Evolutionary conservation across 2,888 invertebrate species (phyloP).

Genomic region (Thera obeliscata): DNA sequence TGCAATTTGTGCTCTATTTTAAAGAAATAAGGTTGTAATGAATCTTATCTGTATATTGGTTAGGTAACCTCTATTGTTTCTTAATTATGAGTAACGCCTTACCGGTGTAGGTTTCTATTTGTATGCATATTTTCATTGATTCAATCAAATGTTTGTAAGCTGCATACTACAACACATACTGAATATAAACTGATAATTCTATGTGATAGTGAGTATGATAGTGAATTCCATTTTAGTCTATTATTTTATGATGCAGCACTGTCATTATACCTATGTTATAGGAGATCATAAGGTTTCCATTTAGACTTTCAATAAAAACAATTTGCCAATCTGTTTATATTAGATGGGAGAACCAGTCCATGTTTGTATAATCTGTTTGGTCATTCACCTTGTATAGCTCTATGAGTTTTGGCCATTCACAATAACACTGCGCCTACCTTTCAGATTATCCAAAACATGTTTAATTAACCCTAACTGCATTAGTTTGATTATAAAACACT

Average conservation of each 20-base stretch:
- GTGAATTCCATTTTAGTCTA: no score
- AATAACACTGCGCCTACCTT: background rate
- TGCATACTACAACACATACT: slow-evolving; percentile 7
- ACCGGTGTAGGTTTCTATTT: slow-evolving; percentile 18
- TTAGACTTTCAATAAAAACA: slow-evolving; percentile 6
- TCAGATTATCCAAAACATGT: background rate
- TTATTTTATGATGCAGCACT: no score
- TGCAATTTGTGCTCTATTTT: background rate
- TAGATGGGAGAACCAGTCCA: background rate
- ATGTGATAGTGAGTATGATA: no score
- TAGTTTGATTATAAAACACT: background rate
- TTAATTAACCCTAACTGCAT: background rate
- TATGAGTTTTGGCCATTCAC: slow-evolving; percentile 4
- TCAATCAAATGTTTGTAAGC: slow-evolving; percentile 10
- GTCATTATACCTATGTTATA: background rate
- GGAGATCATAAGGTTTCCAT: background rate
- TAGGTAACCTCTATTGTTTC: slow-evolving; percentile 22
- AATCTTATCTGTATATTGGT: slow-evolving; percentile 8
- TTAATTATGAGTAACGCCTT: slow-evolving; percentile 6
- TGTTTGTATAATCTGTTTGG: slow-evolving; percentile 23
- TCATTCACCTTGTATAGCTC: slow-evolving; percentile 18
- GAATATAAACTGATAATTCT: background rate
- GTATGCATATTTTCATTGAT: slow-evolving; percentile 21
- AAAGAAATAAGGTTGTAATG: slow-evolving; percentile 3
- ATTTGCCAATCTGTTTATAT: slow-evolving; percentile 6